Conservation (phyloP, 2,888 invertebrate genomes). For the Dione juno region DNA sequence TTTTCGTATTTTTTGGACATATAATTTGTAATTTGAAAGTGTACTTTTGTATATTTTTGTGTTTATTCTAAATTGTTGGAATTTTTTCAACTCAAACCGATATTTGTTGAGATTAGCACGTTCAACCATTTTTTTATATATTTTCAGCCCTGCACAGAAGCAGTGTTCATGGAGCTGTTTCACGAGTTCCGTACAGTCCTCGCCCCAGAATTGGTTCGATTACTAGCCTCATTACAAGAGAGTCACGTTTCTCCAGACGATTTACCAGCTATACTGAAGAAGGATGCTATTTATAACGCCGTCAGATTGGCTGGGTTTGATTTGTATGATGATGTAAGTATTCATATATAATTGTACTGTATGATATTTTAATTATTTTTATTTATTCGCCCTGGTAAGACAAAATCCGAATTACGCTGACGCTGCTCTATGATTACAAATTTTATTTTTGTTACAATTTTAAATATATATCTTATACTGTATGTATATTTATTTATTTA, state of each 20-base stretch:
- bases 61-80: too few relatives aligned
- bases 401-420: too few relatives aligned
- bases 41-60: too few relatives aligned
- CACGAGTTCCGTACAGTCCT: slow-evolving; percentile 89
- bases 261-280: slow-evolving; percentile 90
- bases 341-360: not conserved
- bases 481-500: too few relatives aligned
- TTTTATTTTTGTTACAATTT: too few relatives aligned
- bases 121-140: not conserved
- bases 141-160: slow-evolving; percentile 92
- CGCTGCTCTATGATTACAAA: too few relatives aligned
- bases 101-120: too few relatives aligned
- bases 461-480: too few relatives aligned
- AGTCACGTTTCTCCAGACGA: slow-evolving; percentile 88
- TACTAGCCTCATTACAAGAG: slow-evolving; percentile 88
- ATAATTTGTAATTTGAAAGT: not conserved
- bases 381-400: too few relatives aligned
- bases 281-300: slow-evolving; percentile 97
- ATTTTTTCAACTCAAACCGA: too few relatives aligned
- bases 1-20: not conserved
- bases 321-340: slow-evolving; percentile 91
- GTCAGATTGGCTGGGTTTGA: slow-evolving; percentile 95
- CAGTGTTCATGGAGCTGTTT: slow-evolving; percentile 92
- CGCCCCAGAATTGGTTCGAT: slow-evolving; percentile 88
- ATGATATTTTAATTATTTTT: too few relatives aligned